phyloP scores from a whole-genome alignment of 2,113 vertebrate genomes.

The Cyprinodon variegatus region DNA sequence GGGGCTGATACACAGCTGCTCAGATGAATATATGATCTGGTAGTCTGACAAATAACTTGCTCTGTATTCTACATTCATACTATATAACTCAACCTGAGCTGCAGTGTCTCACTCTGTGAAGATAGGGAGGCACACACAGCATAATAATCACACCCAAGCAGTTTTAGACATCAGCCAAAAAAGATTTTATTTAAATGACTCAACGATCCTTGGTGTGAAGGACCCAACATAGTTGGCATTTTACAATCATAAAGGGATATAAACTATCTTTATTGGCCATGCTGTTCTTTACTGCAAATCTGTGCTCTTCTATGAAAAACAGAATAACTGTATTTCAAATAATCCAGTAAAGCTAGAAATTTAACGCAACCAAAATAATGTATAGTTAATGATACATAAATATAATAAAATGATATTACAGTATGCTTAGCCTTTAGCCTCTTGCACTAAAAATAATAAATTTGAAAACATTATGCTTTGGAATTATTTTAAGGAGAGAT shows the following conservation, averaged over 20 bases:
- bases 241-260: background rate
- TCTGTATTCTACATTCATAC: conserved; percentile 57
- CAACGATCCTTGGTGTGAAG: background rate
- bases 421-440: background rate
- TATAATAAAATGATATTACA: no score
- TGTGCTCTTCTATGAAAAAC: no score
- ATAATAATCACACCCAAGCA: conserved; percentile 23
- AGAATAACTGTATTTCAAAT: no score
- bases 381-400: no score
- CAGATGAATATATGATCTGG: conserved; percentile 33
- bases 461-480: no score
- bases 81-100: conserved; percentile 21
- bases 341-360: no score
- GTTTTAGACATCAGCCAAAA: background rate
- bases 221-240: no score
- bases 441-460: background rate
- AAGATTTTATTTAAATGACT: background rate
- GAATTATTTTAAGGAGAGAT: no score
- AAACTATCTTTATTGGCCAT: no score
- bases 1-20: background rate
- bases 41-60: conserved; percentile 34
- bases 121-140: conserved; percentile 28
- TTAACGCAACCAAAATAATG: no score
- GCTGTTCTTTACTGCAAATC: no score
- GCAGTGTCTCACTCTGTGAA: conserved; percentile 17